These are phyloP conservation scores for Probosciger aterrimus DNA, from an alignment of 2,113 vertebrate species.

Conservation along the genomic window DNA sequence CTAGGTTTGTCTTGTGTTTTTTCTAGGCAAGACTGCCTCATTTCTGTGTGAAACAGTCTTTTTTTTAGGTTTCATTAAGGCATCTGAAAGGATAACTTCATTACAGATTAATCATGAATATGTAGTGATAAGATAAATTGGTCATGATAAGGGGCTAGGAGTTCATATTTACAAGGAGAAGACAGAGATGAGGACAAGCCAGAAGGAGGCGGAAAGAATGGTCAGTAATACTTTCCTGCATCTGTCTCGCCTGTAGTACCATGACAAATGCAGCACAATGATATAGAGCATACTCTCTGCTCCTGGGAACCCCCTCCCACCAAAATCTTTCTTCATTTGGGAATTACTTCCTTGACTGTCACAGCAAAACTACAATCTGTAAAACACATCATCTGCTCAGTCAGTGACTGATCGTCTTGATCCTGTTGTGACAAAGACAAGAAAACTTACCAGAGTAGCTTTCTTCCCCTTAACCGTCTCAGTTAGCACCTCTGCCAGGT, in stretches of 20 bases:
- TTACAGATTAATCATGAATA: neutral
- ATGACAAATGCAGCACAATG: neutral
- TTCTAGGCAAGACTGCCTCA: neutral
- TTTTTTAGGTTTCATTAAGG: neutral
- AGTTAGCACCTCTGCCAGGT: neutral
- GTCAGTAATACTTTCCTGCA: neutral
- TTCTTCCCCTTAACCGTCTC: neutral
- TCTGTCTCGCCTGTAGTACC: fast-evolving
- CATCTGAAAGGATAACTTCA: neutral
- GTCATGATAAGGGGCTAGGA: neutral
- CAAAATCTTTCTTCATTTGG: neutral
- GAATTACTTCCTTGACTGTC: neutral
- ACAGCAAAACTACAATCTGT: neutral
- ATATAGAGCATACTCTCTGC: neutral
- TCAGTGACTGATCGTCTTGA: neutral
- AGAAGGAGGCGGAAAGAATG: neutral
- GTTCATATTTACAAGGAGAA: neutral
- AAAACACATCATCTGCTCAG: neutral
- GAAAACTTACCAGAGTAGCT: neutral
- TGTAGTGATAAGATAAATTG: neutral
- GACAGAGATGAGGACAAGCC: neutral
- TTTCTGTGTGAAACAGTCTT: neutral
- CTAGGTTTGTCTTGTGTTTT: neutral
- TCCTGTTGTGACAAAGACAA: neutral
- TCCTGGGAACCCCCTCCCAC: neutral